Evolutionary conservation across 23 tunicate genomes (phyloP).

Genomic region (Phallusia fumigata): DNA sequence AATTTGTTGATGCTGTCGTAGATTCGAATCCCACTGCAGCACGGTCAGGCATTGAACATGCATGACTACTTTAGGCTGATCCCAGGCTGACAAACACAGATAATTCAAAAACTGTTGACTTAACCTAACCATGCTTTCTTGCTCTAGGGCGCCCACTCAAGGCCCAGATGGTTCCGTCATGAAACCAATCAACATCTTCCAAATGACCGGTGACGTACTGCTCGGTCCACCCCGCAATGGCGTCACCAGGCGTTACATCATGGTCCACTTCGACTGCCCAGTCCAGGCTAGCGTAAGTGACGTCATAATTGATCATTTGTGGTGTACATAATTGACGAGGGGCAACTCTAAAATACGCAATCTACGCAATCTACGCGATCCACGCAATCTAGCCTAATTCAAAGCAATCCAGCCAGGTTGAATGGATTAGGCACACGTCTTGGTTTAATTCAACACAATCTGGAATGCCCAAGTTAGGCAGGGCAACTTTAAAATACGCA

Average conservation of each 20-base stretch:
- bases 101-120: neutral
- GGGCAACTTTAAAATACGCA: too few species aligned
- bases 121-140: neutral
- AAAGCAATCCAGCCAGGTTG: too few species aligned
- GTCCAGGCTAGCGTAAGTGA: slow-evolving; percentile 61
- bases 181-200: slow-evolving; percentile 28
- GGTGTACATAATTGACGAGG: too few species aligned
- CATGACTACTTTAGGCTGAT: neutral
- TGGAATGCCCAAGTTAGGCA: too few species aligned
- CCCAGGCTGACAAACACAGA: too few species aligned
- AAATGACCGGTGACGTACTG: slow-evolving; percentile 48
- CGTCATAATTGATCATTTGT: neutral
- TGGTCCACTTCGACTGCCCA: slow-evolving; percentile 42
- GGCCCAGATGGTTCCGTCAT: slow-evolving; percentile 5
- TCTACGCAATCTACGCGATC: too few species aligned
- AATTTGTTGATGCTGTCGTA: too few species aligned
- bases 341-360: too few species aligned
- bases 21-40: neutral
- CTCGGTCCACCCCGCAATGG: slow-evolving; percentile 15
- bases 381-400: too few species aligned
- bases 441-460: too few species aligned
- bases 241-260: slow-evolving; percentile 21
- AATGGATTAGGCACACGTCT: too few species aligned
- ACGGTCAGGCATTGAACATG: neutral
- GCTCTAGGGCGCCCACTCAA: neutral